Evolutionary conservation across 2,113 vertebrate genomes (phyloP), one percentile per base, ranked within the genome.

Genomic region (Ancistrus triradiatus): DNA sequence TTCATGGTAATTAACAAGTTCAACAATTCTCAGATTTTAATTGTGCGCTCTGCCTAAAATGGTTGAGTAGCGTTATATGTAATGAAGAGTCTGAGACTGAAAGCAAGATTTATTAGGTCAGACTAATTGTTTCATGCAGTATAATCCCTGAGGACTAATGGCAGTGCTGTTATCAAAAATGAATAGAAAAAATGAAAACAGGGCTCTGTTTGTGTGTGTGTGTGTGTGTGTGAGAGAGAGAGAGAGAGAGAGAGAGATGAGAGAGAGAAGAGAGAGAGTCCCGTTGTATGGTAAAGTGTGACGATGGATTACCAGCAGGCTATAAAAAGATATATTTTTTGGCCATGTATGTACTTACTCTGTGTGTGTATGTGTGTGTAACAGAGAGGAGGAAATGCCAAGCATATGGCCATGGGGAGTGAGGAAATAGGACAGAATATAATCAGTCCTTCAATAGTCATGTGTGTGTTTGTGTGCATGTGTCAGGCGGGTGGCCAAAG

Each of bases 381-480:
- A n/a, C n/a, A n/a, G n/a, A n/a, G n/a, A 42, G 44, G 56, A 52
- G 56, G 43, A 40, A 73, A 37, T 74, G 62, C 66, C 59, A 51
- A 70, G 63, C 72, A 71, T 74, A 68, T 80, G 74, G 82, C 79
- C 69, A 71, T 66, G 72, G 72, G 76, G 73, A 76, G 66, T 62
- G 60, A 77, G 59, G 51, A 65, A 77, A 62, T 65, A 73, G 78
- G 69, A 77, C 76, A 71, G 75, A 70, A 68, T 72, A 80, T 85
- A 84, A 86, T 85, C n/a, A n/a, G n/a, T n/a, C 84, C 79, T 68
- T 72, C 73, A 70, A 70, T 76, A 74, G 73, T 22, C 6, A 22
- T 8, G 19, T 35, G 18, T 47, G 52, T 13, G 33, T 52, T 11
- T 42, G 60, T 33, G 33, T 14, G 33, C 55, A 28, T 65, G 42